Evolutionary conservation across 2,113 vertebrate genomes (phyloP).

Genomic region (Cynoglossus semilaevis): DNA sequence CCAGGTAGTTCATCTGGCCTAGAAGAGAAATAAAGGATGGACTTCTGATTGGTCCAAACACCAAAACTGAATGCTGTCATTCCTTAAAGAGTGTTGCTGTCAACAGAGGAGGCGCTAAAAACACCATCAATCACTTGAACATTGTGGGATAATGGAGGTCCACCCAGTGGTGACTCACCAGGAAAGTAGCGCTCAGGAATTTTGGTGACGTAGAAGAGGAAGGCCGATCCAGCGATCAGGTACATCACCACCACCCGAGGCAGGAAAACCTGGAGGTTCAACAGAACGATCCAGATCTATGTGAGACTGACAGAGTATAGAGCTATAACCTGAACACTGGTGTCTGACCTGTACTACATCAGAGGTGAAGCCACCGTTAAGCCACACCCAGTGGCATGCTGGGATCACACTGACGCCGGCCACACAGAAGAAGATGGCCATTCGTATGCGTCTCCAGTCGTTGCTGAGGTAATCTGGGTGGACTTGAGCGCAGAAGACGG

Average conservation of each 20-base stretch:
- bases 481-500: constrained; percentile 93
- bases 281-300: not conserved
- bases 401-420: constrained; percentile 90
- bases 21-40: not conserved
- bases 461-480: constrained; percentile 93
- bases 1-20: constrained; percentile 98
- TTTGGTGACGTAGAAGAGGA: constrained; percentile 96
- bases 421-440: constrained; percentile 88
- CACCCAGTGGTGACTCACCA: constrained; percentile 73
- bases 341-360: constrained; percentile 86
- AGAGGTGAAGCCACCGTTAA: constrained; percentile 84
- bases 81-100: too few species aligned
- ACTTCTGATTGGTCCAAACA: too few species aligned
- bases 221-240: constrained; percentile 88
- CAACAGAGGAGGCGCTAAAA: too few species aligned
- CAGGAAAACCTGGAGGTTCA: constrained; percentile 83
- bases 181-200: constrained; percentile 97
- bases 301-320: not conserved
- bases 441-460: constrained; percentile 88
- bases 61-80: too few species aligned
- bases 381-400: constrained; percentile 94
- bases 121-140: too few species aligned
- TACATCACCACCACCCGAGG: constrained; percentile 96
- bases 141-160: too few species aligned
- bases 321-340: not conserved